Evolutionary conservation across 2,888 invertebrate species (phyloP), one percentile per base, ranked within the genome.

Genomic region (Tetanocera ferruginea): DNA sequence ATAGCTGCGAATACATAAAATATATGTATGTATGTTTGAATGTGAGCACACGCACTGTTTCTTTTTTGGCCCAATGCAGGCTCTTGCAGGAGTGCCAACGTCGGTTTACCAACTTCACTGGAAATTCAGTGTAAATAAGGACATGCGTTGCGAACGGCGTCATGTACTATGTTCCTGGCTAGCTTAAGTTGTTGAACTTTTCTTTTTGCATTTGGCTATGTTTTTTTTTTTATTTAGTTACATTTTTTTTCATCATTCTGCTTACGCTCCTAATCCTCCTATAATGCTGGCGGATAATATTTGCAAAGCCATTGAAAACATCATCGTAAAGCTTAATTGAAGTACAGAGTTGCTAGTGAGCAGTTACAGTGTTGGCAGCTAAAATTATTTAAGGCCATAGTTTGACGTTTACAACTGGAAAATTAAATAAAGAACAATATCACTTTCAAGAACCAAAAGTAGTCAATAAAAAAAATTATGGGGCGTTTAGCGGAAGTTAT

Each of bases 61-160:
- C 28, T 60, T 23, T n/a, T 25, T 9, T 28, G 3, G 64, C 9
- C 25, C 6, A 23, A 17, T 6, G 67, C 23, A 23, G n/a, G 49
- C 49, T n/a, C 70, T 19, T 34, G 37, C 43, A 60, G 37, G 31
- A 49, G n/a, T 49, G 25, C 11, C 62, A 49, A 14, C 55, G 49
- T 25, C 66, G 17, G n/a, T 31, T 34, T 67, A 43, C 60, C 19
- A 77, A 77, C 82, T 80, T 78, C 77, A 77, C 80, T 78, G 80
- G 74, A 80, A 62, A 78, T 80, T 79, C 23, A 70, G 31, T 37
- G 76, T 77, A 77, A 79, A 83, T 81, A 85, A 84, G 84, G 84
- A 85, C 84, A 85, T 85, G 84, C 85, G 86, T 83, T 23, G 80
- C 81, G 81, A 81, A 78, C 83, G 82, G 78, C 84, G 84, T 72